Evolutionary conservation across 1,140 invertebrate species (phyloP), one percentile per base, ranked within the genome.

Genomic region (Drosophila cardini): DNA sequence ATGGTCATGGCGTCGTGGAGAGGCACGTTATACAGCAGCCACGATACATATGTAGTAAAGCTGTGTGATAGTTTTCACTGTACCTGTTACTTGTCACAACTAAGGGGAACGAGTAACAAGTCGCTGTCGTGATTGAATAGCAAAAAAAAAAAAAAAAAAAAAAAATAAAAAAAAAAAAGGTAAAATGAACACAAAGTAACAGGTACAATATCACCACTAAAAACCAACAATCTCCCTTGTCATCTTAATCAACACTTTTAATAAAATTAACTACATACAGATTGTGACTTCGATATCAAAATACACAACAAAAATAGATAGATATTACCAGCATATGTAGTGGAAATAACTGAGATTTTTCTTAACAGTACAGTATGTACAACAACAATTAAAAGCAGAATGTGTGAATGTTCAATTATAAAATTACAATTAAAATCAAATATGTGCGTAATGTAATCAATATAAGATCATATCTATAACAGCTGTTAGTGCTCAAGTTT

Each of bases 21-120:
- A 98, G 92, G 96, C 97, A 9, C 95, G 97, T 77, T 98, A 98
- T 92, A 98, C 97, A 30, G 97, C 97, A 13, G 97, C 97, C 46
- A 97, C 97, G 48, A 98, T 98, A 92, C 97, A 98, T 92, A 98
- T 98, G 97, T 98, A 94, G 71, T 34, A 42, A 42, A 63, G 34
- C 46, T 36, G 61, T 38, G 38, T 36, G 36, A 61, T 55, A 72
- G 52, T 18, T 61, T 32, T 34, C 6, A 32, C 26, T 16, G 50
- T 43, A 38, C 15, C 36, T 72, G 61, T 57, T 65, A 40, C 58
- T 53, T 55, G 58, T 62, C 40, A 60, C 36, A 40, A 18, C 21
- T n/a, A 34, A 15, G 43, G 45, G 50, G 57, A 58, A 57, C 55
- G 53, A 13, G 55, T 68, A 18, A 32, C 63, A n/a, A 4, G 50